Percentiles rank a stretch among this genome's conserved stretches.
phyloP scores from a whole-genome alignment of 1,140 invertebrate genomes.

The Cotesia glomerata region DNA sequence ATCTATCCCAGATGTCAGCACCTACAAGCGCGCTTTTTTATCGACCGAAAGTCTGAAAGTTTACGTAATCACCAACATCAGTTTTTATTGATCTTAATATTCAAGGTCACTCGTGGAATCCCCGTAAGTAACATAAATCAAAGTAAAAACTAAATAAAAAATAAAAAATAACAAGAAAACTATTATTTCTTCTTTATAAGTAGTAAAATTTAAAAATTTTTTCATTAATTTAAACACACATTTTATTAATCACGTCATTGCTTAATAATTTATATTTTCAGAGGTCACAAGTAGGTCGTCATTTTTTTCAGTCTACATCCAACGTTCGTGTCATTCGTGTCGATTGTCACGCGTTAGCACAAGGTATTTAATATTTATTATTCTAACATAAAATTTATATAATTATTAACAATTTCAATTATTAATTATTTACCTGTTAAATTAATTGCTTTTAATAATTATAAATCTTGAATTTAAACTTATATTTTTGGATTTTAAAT shows the following conservation, averaged over 20 bases:
- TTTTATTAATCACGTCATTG: background rate
- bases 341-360: slow-evolving; percentile 27
- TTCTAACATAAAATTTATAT: slow-evolving; percentile 23
- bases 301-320: slow-evolving; percentile 39
- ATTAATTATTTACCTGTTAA: background rate
- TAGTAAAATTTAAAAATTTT: background rate
- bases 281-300: slow-evolving; percentile 47
- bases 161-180: too few species aligned
- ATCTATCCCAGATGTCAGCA: background rate
- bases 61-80: background rate
- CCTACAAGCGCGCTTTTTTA: background rate
- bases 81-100: background rate
- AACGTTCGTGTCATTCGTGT: slow-evolving; percentile 26
- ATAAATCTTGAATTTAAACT: background rate
- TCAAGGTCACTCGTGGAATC: background rate
- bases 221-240: background rate
- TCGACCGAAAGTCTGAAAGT: background rate
- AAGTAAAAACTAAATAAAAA: too few species aligned
- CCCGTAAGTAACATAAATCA: too few species aligned
- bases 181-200: background rate
- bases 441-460: background rate
- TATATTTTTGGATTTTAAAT: slow-evolving; percentile 10
- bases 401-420: background rate
- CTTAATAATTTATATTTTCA: slow-evolving; percentile 1
- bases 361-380: slow-evolving; percentile 28